Base-by-base conservation (phyloP, 2,113 vertebrate genomes). In the Anarhynchus alexandrinus region DNA sequence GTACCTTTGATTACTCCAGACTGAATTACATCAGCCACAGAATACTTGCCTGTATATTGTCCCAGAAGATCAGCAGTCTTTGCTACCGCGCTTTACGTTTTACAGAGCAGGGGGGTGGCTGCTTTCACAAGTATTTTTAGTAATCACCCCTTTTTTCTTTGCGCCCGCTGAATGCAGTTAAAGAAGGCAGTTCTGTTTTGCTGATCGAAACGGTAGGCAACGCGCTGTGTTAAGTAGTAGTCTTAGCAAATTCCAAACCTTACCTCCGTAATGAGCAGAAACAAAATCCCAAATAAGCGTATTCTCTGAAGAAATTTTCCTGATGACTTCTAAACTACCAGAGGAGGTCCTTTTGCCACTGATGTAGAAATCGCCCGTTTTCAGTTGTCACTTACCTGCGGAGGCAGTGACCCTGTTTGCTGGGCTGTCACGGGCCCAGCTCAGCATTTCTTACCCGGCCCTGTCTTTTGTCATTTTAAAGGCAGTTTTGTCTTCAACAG, bases 11-110 rank as follows among this genome's bases (percentile, higher is more conserved):
- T 91, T 95, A 88, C 91, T 91, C 67, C 91, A 83, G 95, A 55
- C 89, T 65, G 61, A 93, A 70, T 96, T 93, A 96, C 95, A 91
- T 97, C 91, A 96, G 93, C 92, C 74, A 26, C 29, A 16, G 67
- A 91, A 65, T 80, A 95, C 77, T 15, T 77, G 77, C 51, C 61
- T 80, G 40, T 47, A 20, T 79, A n/a, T 61, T 74, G 58, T 73
- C 95, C 73, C 57, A 36, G 70, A 81, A 40, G 65, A 83, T 84
- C 77, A 82, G 34, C 82, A 76, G 25, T 51, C 67, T 88, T 43
- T 76, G 85, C 82, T 79, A 72, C 43, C 11, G 8, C 0, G 2
- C 57, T 94, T 51, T 72, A 1, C 69, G 21, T 86, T 72, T 86
- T 71, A 79, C 11, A 52, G 52, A 58, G 36, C 20, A 36, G 51